A percentile compares a stretch with the other conserved stretches of the same genome.
These are phyloP conservation scores for Sakesphorus luctuosus DNA, from an alignment of 2,113 vertebrate genomes.

Conservation along the genomic window DNA sequence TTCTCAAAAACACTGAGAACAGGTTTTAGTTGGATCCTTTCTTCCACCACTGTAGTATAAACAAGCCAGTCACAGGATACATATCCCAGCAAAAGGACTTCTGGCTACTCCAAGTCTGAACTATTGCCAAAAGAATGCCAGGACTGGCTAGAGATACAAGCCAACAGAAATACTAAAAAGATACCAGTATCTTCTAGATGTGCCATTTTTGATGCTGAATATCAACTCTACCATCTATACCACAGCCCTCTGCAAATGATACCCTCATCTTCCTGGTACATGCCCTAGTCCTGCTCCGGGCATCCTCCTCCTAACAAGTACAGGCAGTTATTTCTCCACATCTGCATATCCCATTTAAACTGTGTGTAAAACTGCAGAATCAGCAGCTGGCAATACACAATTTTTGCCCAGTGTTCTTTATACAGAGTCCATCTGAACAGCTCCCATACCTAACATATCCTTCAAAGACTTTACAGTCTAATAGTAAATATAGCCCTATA, in stretches of 20 bases:
- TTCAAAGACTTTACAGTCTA: neutral
- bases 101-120: neutral
- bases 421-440: neutral
- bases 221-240: neutral
- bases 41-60: neutral
- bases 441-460: neutral
- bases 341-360: neutral
- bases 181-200: rapidly evolving
- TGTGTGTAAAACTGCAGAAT: neutral
- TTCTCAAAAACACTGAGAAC: neutral
- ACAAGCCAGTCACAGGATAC: rapidly evolving
- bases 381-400: neutral
- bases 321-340: neutral
- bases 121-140: neutral
- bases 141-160: neutral
- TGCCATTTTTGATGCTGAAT: neutral
- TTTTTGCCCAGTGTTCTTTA: neutral
- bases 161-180: neutral
- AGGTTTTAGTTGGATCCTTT: neutral
- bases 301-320: neutral
- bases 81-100: neutral
- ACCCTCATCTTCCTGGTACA: neutral
- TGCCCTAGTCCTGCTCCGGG: rapidly evolving
- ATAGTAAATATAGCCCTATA: neutral
- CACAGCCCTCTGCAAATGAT: neutral